Evolutionary conservation across 2,113 vertebrate genomes (phyloP).

Genomic region (Zosterops pallidus): DNA sequence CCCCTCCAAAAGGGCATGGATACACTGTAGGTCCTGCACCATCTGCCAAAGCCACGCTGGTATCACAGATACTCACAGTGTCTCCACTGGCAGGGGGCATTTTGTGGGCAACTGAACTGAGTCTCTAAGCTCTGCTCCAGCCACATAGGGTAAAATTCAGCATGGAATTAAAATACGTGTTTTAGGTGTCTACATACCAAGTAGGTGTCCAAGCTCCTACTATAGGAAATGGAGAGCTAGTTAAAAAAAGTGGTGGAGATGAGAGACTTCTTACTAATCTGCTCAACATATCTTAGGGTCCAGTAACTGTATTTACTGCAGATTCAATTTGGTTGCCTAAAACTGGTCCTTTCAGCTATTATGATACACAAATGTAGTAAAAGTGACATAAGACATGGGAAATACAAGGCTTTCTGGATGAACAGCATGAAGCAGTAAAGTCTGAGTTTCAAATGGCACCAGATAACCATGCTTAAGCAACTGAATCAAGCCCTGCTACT

Average conservation of each 20-base stretch:
- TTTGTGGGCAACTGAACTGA: neutral
- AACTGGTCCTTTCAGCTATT: neutral
- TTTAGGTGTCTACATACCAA: neutral
- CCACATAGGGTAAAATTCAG: neutral
- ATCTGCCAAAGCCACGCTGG: neutral
- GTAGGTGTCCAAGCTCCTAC: neutral
- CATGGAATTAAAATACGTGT: accelerated
- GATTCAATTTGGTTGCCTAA: neutral
- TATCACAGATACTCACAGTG: neutral
- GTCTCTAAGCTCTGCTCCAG: neutral
- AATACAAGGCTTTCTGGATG: neutral
- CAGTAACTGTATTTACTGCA: neutral
- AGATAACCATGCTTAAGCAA: neutral
- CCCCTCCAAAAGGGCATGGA: neutral
- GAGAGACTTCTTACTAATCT: accelerated
- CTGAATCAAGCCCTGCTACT: neutral
- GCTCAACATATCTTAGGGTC: neutral
- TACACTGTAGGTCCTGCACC: neutral
- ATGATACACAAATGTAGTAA: neutral
- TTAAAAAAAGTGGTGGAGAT: neutral
- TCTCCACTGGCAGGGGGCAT: neutral
- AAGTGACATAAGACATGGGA: neutral
- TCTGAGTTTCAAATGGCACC: neutral
- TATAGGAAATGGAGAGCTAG: neutral
- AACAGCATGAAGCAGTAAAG: neutral